Evolutionary conservation across 2,888 invertebrate species (phyloP).

Genomic region (Mellilla xanthometata): DNA sequence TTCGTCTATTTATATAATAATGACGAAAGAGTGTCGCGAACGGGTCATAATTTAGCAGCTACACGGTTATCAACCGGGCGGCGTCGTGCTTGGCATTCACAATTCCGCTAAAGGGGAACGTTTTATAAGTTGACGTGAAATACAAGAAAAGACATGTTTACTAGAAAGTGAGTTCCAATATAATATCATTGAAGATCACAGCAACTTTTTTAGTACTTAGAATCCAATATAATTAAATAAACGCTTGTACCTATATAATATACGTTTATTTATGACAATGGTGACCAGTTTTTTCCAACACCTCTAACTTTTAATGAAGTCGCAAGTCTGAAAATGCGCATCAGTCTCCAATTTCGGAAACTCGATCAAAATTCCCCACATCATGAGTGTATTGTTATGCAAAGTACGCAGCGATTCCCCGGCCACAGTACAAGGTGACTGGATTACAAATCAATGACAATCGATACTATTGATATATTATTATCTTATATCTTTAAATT

Average conservation of each 20-base stretch:
- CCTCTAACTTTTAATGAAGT: too few species aligned
- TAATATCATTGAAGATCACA: too few species aligned
- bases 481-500: too few species aligned
- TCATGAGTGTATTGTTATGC: constrained; percentile 23
- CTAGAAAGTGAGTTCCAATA: too few species aligned
- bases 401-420: constrained; percentile 23
- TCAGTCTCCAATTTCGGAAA: constrained; percentile 3
- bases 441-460: too few species aligned
- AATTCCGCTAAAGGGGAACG: constrained; percentile 25
- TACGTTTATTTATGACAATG: constrained; percentile 2
- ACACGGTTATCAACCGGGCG: constrained; percentile 23
- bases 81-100: constrained; percentile 28
- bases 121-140: constrained; percentile 44
- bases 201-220: too few species aligned
- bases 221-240: too few species aligned
- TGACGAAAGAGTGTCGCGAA: constrained; percentile 22
- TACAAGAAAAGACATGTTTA: too few species aligned
- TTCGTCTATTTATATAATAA: constrained; percentile 28
- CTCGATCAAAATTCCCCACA: constrained; percentile 22
- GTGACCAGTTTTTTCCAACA: neutral
- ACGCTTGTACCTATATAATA: too few species aligned
- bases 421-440: constrained; percentile 25
- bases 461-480: too few species aligned
- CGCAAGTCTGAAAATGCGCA: constrained; percentile 6
- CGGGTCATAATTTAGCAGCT: constrained; percentile 22